Conservation (phyloP, 2,888 invertebrate species). For the Aporophyla lueneburgensis region DNA sequence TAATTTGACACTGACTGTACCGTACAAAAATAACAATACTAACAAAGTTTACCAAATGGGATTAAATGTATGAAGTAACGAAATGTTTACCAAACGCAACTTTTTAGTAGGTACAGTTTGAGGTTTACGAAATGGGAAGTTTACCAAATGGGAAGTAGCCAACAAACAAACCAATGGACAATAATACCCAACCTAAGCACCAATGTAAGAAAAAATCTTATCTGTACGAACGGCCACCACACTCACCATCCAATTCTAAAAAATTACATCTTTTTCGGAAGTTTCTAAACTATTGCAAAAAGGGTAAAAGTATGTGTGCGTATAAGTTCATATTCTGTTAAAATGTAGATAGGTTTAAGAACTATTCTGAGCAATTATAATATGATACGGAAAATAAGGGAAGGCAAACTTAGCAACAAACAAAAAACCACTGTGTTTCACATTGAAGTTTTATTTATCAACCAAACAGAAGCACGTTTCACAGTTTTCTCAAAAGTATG, state of each 20-base stretch:
- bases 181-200: neutral
- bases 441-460: slow-evolving; percentile 36
- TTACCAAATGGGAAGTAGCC: too few relatives aligned
- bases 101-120: too few relatives aligned
- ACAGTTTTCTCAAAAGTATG: slow-evolving; percentile 2
- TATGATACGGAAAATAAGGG: neutral
- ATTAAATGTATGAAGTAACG: too few relatives aligned
- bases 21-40: too few relatives aligned
- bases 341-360: neutral
- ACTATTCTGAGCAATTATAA: neutral
- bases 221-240: neutral
- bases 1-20: too few relatives aligned
- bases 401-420: neutral
- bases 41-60: too few relatives aligned
- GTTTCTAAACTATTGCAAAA: neutral
- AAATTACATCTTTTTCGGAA: neutral
- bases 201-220: neutral
- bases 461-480: slow-evolving; percentile 30
- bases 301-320: neutral
- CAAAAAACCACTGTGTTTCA: slow-evolving; percentile 5
- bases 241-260: neutral
- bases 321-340: neutral
- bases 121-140: too few relatives aligned
- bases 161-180: neutral
- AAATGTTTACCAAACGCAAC: too few relatives aligned